These are phyloP conservation scores for Sminthurinus aureus DNA, from an alignment of 2,888 invertebrate species.

Conservation along the genomic window DNA sequence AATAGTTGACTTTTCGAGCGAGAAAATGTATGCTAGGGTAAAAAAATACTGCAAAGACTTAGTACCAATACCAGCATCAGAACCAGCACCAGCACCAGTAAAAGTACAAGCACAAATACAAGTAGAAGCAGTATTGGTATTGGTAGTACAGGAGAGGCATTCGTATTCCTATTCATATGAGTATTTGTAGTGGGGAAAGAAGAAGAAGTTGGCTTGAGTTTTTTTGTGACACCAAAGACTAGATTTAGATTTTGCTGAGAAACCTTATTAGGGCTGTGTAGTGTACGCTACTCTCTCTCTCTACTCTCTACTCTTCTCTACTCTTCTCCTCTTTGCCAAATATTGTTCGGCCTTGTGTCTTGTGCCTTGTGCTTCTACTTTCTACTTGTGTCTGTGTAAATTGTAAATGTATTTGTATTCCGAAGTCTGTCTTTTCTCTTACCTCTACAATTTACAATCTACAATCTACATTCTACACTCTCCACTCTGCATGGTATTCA, in stretches of 20 bases:
- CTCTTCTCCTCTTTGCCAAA: conserved; percentile 33
- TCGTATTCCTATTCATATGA: too few species aligned
- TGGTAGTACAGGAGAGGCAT: too few species aligned
- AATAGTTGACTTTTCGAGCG: too few species aligned
- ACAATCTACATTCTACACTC: too few species aligned
- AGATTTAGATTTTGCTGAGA: conserved; percentile 52
- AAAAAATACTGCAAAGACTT: too few species aligned
- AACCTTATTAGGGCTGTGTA: conserved; percentile 48
- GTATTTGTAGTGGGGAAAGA: background rate
- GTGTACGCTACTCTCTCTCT: too few species aligned
- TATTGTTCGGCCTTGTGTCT: conserved; percentile 39
- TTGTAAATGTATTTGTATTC: background rate
- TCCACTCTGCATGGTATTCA: too few species aligned
- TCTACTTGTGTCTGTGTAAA: background rate
- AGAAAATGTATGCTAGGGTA: too few species aligned
- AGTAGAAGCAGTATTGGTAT: conserved; percentile 25
- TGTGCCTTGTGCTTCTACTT: too few species aligned
- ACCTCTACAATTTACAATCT: too few species aligned
- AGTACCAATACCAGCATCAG: too few species aligned
- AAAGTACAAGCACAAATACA: background rate
- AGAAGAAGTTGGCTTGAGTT: conserved; percentile 36
- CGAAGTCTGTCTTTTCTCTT: background rate
- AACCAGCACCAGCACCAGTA: background rate
- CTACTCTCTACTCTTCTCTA: background rate
- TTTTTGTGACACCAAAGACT: conserved; percentile 47